These are phyloP conservation scores for Novumbra hubbsi DNA, from an alignment of 2,797 vertebrate species.

Conservation along the genomic window DNA sequence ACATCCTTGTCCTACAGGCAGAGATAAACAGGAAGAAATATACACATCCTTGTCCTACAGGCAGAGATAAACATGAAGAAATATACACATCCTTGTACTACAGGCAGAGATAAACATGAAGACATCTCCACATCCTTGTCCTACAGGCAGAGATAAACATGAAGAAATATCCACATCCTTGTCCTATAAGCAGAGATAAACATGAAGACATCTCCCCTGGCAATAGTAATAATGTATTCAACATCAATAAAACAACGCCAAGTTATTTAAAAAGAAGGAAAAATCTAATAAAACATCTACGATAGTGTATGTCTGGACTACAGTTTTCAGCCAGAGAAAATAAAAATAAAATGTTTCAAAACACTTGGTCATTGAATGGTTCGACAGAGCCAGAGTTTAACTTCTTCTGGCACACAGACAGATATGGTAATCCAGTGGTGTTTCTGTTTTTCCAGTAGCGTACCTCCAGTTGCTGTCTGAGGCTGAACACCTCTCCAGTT, in stretches of 20 bases:
- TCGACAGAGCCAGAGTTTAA: background rate
- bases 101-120: background rate
- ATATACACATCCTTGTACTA: conserved; percentile 79
- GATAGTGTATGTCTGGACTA: no score
- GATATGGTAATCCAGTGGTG: background rate
- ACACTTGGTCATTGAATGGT: background rate
- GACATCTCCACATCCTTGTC: conserved; percentile 89
- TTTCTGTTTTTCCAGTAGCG: background rate
- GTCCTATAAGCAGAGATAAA: conserved; percentile 71
- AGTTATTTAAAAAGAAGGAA: background rate
- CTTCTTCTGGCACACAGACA: background rate
- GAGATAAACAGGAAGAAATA: background rate
- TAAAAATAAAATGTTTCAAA: no score
- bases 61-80: background rate
- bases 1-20: conserved; percentile 86
- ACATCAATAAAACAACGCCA: no score
- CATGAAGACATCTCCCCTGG: background rate
- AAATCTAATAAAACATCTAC: no score
- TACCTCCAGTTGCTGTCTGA: conserved; percentile 93
- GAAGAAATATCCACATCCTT: conserved; percentile 84
- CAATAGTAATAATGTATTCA: no score
- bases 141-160: conserved; percentile 58
- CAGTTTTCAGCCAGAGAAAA: no score
- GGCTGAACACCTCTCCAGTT: conserved; percentile 84
- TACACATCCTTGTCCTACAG: no score